Evolutionary conservation across 1,140 invertebrate species (phyloP).

Genomic region (Micrasema longulum): DNA sequence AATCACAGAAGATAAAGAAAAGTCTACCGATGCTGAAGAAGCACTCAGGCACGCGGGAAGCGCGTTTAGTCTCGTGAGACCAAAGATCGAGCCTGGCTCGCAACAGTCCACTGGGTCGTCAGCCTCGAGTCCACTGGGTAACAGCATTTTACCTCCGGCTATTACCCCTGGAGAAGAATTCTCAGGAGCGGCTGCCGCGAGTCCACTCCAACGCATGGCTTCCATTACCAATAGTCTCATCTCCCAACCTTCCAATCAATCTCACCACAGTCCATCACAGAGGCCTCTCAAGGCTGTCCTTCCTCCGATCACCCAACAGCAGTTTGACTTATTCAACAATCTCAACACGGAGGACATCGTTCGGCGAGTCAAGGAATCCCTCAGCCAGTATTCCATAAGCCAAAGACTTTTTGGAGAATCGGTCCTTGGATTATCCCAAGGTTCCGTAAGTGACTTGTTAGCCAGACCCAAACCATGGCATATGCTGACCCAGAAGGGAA

Average conservation of each 20-base stretch:
- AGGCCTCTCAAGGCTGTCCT: constrained; percentile 94
- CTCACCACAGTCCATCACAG: constrained; percentile 83
- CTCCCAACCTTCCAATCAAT: constrained; percentile 87
- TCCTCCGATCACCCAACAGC: constrained; percentile 97
- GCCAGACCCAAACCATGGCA: constrained; percentile 97
- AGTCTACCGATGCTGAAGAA: constrained; percentile 73
- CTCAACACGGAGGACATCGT: constrained; percentile 99
- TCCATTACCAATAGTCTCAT: constrained; percentile 97
- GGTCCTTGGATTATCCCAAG: constrained; percentile 95
- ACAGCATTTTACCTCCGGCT: constrained; percentile 84
- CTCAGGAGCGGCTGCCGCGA: constrained; percentile 81
- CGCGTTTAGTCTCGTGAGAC: constrained; percentile 86
- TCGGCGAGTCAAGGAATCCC: constrained; percentile 95
- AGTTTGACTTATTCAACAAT: constrained; percentile 98
- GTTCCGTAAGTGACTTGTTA: constrained; percentile 93
- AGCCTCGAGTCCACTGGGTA: constrained; percentile 82
- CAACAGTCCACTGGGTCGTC: constrained; percentile 74
- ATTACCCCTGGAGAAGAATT: constrained; percentile 84
- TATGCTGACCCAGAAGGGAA: constrained; percentile 96
- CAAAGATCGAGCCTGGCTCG: constrained; percentile 81
- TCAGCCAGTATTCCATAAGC: constrained; percentile 98
- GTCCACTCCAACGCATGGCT: constrained; percentile 95
- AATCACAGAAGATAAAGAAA: constrained; percentile 74
- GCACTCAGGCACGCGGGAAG: constrained; percentile 83
- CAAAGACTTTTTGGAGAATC: constrained; percentile 98